Evolutionary conservation across 2,113 vertebrate species (phyloP).

Genomic region (Ranitomeya variabilis): DNA sequence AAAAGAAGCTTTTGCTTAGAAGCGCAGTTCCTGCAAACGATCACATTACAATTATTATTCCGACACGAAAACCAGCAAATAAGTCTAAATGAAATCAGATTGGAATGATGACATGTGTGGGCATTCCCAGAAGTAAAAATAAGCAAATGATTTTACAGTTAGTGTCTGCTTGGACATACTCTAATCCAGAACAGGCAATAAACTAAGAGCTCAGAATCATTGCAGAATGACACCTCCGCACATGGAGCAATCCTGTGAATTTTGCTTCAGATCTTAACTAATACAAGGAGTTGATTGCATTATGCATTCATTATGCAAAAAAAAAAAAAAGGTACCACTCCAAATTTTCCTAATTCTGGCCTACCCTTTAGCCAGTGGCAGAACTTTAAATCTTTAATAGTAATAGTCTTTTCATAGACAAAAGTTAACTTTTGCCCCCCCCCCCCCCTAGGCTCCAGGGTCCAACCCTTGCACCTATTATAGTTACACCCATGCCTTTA

Average conservation of each 20-base stretch:
- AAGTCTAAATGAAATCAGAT: slow-evolving; percentile 70
- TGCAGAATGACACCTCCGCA: neutral
- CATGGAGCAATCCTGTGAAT: neutral
- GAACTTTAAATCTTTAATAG: too few species aligned
- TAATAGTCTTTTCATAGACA: too few species aligned
- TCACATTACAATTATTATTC: slow-evolving; percentile 71
- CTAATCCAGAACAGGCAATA: slow-evolving; percentile 55
- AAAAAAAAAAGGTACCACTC: too few species aligned
- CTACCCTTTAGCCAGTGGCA: too few species aligned
- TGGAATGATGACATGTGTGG: slow-evolving; percentile 65
- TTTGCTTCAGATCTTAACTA: neutral
- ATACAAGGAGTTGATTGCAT: neutral
- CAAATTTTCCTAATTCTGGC: too few species aligned
- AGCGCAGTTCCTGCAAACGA: slow-evolving; percentile 65
- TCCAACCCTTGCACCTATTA: too few species aligned
- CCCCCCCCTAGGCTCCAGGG: too few species aligned
- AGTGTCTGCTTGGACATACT: slow-evolving; percentile 58
- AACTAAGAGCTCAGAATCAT: neutral
- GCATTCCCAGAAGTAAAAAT: slow-evolving; percentile 70
- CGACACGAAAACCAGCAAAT: slow-evolving; percentile 69
- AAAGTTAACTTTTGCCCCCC: too few species aligned
- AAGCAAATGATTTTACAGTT: slow-evolving; percentile 67
- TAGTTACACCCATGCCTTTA: too few species aligned
- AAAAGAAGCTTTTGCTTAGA: slow-evolving; percentile 66
- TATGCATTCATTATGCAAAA: too few species aligned